Percentiles rank a stretch among this genome's conserved stretches.
Conservation (phyloP, 2,888 invertebrate genomes). For the Amaurobius ferox region DNA sequence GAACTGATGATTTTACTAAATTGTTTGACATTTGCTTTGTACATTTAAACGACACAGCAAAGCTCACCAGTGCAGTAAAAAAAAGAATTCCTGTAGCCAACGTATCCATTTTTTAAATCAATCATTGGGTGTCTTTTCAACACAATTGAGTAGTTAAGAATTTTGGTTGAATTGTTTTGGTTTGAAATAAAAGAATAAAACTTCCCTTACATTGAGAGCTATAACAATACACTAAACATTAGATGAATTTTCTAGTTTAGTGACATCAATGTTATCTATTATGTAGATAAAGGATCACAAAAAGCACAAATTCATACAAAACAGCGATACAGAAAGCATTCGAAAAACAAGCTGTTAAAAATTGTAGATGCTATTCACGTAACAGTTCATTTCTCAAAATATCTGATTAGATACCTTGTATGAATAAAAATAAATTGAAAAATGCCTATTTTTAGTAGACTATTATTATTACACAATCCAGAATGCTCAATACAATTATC, state of each 20-base stretch:
- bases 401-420: not conserved
- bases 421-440: slow-evolving; percentile 3
- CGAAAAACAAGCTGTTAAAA: not conserved
- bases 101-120: not conserved
- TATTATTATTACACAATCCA: slow-evolving; percentile 3
- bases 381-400: not conserved
- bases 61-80: slow-evolving; percentile 66
- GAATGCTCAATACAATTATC: slow-evolving; percentile 31
- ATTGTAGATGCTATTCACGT: not conserved
- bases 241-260: not conserved
- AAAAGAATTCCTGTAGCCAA: slow-evolving; percentile 2
- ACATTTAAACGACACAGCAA: slow-evolving; percentile 63
- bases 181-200: slow-evolving; percentile 7
- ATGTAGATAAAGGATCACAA: slow-evolving; percentile 4
- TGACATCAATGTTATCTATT: slow-evolving; percentile 3
- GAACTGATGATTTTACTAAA: slow-evolving; percentile 46
- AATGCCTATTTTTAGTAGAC: slow-evolving; percentile 7
- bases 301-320: slow-evolving; percentile 11
- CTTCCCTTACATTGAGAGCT: slow-evolving; percentile 1
- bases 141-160: not conserved
- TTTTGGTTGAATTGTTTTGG: not conserved
- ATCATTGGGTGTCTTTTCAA: too few relatives aligned
- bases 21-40: slow-evolving; percentile 61
- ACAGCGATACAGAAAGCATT: not conserved
- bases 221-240: slow-evolving; percentile 23